These are phyloP conservation scores for Augochlorella aurata DNA, from an alignment of 2,888 invertebrate species.

Conservation along the genomic window DNA sequence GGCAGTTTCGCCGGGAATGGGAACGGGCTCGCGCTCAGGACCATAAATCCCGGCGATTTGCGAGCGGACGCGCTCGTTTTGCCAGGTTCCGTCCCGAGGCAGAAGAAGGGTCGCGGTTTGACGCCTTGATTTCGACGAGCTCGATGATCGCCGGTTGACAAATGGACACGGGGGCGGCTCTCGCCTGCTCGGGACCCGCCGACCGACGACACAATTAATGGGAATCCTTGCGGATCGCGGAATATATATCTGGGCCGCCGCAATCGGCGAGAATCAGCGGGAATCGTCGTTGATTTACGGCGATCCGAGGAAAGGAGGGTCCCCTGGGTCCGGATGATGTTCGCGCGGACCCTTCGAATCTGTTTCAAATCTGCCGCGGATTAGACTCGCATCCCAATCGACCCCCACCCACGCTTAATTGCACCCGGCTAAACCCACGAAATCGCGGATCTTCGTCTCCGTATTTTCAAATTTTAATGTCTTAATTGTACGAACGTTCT, in stretches of 20 bases:
- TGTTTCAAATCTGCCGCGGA: slow-evolving; percentile 48
- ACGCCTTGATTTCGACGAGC: slow-evolving; percentile 52
- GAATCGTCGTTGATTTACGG: slow-evolving; percentile 41
- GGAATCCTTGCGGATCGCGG: neutral
- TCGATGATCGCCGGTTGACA: slow-evolving; percentile 61
- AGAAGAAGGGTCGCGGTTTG: slow-evolving; percentile 45
- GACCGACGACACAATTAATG: neutral
- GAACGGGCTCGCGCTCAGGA: neutral
- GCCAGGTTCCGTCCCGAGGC: slow-evolving; percentile 28
- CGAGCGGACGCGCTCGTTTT: slow-evolving; percentile 42
- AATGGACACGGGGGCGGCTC: slow-evolving; percentile 47
- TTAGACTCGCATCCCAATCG: slow-evolving; percentile 28
- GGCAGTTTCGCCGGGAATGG: slow-evolving; percentile 6
- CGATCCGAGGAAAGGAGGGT: slow-evolving; percentile 47
- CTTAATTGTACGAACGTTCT: neutral
- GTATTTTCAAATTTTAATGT: slow-evolving; percentile 29
- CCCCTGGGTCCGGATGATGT: slow-evolving; percentile 34
- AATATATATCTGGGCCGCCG: neutral
- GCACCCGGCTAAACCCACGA: slow-evolving; percentile 15
- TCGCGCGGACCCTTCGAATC: slow-evolving; percentile 21
- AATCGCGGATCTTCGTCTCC: slow-evolving; percentile 12
- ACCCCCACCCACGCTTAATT: slow-evolving; percentile 18
- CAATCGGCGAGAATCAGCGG: slow-evolving; percentile 24
- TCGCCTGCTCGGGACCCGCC: neutral
- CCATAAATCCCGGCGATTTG: slow-evolving; percentile 43